Base-by-base conservation (phyloP, 92 coral and sea anemone genomes). In the Epizoanthus illoricatus region DNA sequence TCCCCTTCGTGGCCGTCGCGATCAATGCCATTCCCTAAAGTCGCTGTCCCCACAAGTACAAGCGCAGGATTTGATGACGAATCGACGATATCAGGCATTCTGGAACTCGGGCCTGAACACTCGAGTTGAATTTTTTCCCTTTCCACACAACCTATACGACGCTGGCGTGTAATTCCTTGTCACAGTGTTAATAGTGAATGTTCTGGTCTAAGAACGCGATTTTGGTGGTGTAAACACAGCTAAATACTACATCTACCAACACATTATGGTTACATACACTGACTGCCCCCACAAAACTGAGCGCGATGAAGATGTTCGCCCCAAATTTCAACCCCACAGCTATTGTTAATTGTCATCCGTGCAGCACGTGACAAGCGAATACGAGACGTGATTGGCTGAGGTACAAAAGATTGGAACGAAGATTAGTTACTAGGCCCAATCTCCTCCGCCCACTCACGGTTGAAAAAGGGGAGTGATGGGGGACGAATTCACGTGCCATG, bases 1-100 rank as follows among this genome's bases (percentile, higher is more conserved):
- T 90, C 93, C 16, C 93, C 91, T 79, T 92, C 97, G 71, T 88
- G 87, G 69, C 92, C 97, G 73, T 90, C 94, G 71, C 86, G 90
- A 65, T 88, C 97, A 47, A 80, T 54, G 69, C 71, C 72, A 79
- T 82, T 85, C 49, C 56, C 92, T 69, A 68, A 75, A 13, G 57
- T 76, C 70, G 69, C 84, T 65, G 82, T 76, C 54, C 74, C 84
- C 75, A 76, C 71, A 52, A 45, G 59, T 69, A 76, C 71, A 52
- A 45, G 59, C 2, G 82, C n/a, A 4, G 13, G 9, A 12, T 66
- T 61, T 36, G 82, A 64, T 36, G 82, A 64, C 21, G 71, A 42
- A 20, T 40, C 21, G 21, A 63, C 52, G 18, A 9, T 8, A 42
- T 78, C 82, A 20, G 82, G 82, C 82, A 78, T 78, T 78, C 57